phyloP scores from a whole-genome alignment of 2,888 invertebrate genomes.

The Limnephilus rhombicus region DNA sequence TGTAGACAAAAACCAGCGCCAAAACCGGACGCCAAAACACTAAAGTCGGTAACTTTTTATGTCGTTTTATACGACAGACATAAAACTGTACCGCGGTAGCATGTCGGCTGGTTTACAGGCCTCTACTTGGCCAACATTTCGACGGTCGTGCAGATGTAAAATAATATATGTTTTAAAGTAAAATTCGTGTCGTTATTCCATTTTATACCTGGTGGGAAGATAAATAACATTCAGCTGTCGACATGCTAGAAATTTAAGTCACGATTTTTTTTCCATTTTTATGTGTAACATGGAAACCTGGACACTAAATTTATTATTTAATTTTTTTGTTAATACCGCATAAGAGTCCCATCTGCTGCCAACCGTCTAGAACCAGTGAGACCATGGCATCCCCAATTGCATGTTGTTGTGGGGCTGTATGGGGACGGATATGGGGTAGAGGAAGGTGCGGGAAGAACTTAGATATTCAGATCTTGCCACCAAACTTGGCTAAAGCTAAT shows the following conservation, averaged over 20 bases:
- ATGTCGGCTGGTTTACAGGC: background rate
- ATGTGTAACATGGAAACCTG: too few relatives aligned
- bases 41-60: background rate
- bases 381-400: too few relatives aligned
- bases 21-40: conserved; percentile 3
- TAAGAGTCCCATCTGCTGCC: too few relatives aligned
- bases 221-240: background rate
- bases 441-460: too few relatives aligned
- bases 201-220: background rate
- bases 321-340: too few relatives aligned
- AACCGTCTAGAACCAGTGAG: too few relatives aligned
- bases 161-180: background rate
- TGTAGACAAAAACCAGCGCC: background rate
- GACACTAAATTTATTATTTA: too few relatives aligned
- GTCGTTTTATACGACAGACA: background rate
- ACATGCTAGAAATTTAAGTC: background rate
- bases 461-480: too few relatives aligned
- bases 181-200: background rate
- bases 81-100: background rate
- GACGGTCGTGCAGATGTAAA: background rate
- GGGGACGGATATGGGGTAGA: too few relatives aligned
- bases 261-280: too few relatives aligned
- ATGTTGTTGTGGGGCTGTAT: too few relatives aligned
- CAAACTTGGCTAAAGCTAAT: too few relatives aligned
- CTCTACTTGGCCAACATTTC: background rate